phyloP scores from a whole-genome alignment of 2,888 invertebrate genomes.

The Tiliacea citrago region DNA sequence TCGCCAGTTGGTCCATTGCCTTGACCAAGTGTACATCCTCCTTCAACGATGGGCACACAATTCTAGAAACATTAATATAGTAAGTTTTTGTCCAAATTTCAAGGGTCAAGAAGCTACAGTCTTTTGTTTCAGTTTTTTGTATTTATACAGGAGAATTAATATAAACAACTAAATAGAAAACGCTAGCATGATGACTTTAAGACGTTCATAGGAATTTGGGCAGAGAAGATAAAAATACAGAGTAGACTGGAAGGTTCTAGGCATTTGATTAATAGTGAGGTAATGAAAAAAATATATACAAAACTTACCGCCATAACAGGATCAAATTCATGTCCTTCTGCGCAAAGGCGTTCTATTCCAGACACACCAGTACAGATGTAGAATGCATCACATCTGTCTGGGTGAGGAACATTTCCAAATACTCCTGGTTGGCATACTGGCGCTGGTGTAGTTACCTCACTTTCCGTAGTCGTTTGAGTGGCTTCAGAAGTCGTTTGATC shows the following conservation, averaged over 20 bases:
- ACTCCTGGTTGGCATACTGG: constrained; percentile 64
- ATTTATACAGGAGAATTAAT: background rate
- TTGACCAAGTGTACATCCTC: constrained; percentile 35
- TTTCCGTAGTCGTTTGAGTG: background rate
- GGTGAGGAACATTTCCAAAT: constrained; percentile 68
- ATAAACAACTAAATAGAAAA: background rate
- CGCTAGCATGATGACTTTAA: background rate
- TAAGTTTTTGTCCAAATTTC: background rate
- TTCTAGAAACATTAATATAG: constrained; percentile 1
- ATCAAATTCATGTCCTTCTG: constrained; percentile 6
- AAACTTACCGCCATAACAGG: background rate
- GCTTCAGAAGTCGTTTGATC: background rate
- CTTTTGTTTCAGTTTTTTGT: no score
- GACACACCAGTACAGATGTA: constrained; percentile 65
- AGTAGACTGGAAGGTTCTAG: background rate
- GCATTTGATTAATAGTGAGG: background rate
- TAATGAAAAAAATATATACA: background rate
- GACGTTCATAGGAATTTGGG: background rate
- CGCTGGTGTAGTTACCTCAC: constrained; percentile 8
- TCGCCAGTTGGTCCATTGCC: background rate
- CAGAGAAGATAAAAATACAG: background rate
- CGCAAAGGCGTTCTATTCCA: background rate
- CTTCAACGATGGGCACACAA: constrained; percentile 26
- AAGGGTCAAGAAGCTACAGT: background rate
- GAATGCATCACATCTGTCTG: constrained; percentile 66